Evolutionary conservation across 1,140 invertebrate species (phyloP).

Genomic region (Zaprionus camerounensis): DNA sequence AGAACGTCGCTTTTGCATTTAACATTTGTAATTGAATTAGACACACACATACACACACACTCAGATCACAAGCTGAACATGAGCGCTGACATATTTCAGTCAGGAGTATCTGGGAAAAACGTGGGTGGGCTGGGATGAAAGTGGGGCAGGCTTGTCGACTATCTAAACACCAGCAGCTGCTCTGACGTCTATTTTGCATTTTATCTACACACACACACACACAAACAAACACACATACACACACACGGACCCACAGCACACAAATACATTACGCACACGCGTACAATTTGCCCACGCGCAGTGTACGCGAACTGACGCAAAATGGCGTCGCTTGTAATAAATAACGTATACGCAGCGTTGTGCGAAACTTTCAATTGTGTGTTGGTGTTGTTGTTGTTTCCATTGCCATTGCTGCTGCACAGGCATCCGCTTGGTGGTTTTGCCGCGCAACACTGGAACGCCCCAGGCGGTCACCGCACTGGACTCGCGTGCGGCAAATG

Average conservation of each 20-base stretch:
- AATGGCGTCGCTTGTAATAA: constrained; percentile 76
- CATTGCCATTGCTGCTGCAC: constrained; percentile 10
- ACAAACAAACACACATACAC: constrained; percentile 6
- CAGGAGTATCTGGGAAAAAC: not conserved
- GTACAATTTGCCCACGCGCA: constrained; percentile 32
- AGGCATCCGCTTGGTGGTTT: constrained; percentile 42
- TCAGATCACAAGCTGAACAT: constrained; percentile 23
- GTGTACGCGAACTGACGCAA: constrained; percentile 55
- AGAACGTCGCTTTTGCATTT: constrained; percentile 51
- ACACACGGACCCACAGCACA: constrained; percentile 7
- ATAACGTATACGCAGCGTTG: constrained; percentile 75
- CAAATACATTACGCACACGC: not conserved
- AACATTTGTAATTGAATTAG: constrained; percentile 69
- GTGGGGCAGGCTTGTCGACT: constrained; percentile 11
- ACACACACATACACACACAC: constrained; percentile 2
- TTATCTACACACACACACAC: constrained; percentile 52
- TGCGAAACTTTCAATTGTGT: constrained; percentile 60
- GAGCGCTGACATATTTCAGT: constrained; percentile 51
- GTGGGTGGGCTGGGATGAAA: constrained; percentile 24
- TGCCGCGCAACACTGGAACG: constrained; percentile 36
- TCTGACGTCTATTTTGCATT: constrained; percentile 68
- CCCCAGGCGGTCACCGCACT: constrained; percentile 48
- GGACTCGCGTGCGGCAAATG: constrained; percentile 47
- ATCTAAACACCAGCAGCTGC: constrained; percentile 55
- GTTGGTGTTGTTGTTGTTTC: not conserved